Evolutionary conservation across 1,140 invertebrate species (phyloP).

Genomic region (Drosophila pallidifrons): DNA sequence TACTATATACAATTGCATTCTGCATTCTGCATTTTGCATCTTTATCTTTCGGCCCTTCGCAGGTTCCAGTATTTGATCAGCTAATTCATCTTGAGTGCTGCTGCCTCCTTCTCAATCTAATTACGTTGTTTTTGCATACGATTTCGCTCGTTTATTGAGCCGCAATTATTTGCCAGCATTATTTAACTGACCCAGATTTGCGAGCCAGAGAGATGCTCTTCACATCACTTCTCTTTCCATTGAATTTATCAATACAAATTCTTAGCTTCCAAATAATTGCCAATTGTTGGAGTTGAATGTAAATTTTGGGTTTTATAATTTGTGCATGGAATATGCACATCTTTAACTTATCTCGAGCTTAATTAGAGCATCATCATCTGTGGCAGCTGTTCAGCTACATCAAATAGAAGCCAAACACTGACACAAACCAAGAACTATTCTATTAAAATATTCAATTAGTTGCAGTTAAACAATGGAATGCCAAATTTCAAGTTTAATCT

Average conservation of each 20-base stretch:
- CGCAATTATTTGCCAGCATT: conserved; percentile 42
- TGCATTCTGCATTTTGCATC: background rate
- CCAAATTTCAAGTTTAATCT: background rate
- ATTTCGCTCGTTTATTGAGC: conserved; percentile 20
- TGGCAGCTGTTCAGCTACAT: background rate
- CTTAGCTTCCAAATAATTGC: background rate
- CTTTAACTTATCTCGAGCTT: conserved; percentile 15
- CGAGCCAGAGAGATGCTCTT: background rate
- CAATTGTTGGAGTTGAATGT: conserved; percentile 12
- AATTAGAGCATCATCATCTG: conserved; percentile 7
- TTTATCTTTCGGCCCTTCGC: background rate
- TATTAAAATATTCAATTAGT: conserved; percentile 8
- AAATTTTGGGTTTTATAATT: background rate
- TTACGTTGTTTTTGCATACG: conserved; percentile 40
- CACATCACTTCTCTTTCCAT: background rate
- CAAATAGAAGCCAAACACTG: conserved; percentile 4
- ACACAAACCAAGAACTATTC: background rate
- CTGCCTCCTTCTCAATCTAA: conserved; percentile 15
- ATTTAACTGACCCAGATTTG: conserved; percentile 22
- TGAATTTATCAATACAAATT: conserved; percentile 1
- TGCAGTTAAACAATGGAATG: conserved; percentile 3
- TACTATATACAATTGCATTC: conserved; percentile 4
- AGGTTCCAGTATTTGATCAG: conserved; percentile 16
- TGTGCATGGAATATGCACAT: conserved; percentile 12
- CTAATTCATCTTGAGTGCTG: conserved; percentile 63